A percentile compares a stretch with the other conserved stretches of the same genome.
These are phyloP conservation scores for Drosophila watanabei DNA, from an alignment of 1,140 invertebrate species.

Conservation along the genomic window DNA sequence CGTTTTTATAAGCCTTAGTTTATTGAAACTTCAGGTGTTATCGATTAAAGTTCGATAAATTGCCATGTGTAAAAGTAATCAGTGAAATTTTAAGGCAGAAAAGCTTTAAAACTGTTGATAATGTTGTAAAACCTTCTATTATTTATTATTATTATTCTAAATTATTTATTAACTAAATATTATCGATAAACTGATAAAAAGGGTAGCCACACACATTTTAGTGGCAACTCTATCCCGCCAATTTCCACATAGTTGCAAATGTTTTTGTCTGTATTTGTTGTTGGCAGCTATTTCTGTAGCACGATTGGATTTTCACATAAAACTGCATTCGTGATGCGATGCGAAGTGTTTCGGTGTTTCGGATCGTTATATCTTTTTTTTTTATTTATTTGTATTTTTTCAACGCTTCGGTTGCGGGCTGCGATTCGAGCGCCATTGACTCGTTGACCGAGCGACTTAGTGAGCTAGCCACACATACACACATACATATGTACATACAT, in stretches of 20 bases:
- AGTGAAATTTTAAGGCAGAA: too few species aligned
- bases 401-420: constrained; percentile 28
- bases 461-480: constrained; percentile 44
- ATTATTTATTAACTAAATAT: background rate
- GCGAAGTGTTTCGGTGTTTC: constrained; percentile 41
- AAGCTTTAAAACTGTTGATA: background rate
- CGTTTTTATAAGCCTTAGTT: background rate
- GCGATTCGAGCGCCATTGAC: constrained; percentile 71
- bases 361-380: constrained; percentile 15
- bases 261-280: constrained; percentile 46
- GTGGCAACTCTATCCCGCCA: background rate
- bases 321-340: constrained; percentile 49
- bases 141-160: too few species aligned
- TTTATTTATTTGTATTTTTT: constrained; percentile 50
- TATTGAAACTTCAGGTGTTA: background rate
- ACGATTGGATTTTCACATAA: constrained; percentile 42
- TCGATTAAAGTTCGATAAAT: background rate
- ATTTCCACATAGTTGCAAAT: constrained; percentile 19
- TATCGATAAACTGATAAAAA: background rate
- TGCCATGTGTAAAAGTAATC: background rate
- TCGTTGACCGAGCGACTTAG: constrained; percentile 82
- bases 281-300: constrained; percentile 20
- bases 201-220: background rate
- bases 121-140: background rate
- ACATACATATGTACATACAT: constrained; percentile 12